Evolutionary conservation across 2,888 invertebrate genomes (phyloP), one percentile per base, ranked within the genome.

Genomic region (Eumerus sabulonum): DNA sequence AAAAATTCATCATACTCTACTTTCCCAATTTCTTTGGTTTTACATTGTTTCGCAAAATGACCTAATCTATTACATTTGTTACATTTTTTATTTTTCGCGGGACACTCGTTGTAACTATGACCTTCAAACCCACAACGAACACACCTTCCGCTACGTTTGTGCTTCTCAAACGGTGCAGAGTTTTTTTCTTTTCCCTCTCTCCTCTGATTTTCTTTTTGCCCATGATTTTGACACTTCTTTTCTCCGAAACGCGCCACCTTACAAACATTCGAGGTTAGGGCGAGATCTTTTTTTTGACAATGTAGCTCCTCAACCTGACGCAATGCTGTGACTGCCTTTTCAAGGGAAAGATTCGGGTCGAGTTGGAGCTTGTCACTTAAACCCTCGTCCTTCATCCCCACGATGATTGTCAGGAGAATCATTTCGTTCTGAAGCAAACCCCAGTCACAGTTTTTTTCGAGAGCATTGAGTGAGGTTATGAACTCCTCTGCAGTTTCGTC

Each of bases 1-100:
- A 67, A 67, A 9, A 40, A 51, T 18, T 67, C 67, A 1, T 56
- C 40, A n/a, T 47, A 18, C 12, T 36, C 53, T 56, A 56, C n/a
- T n/a, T 40, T 40, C 2, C 40, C 9, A 5, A 42, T 12, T 19
- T 19, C 17, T 13, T 56, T 56, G 1, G 42, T 42, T 42, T 42
- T 14, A 38, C 38, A 38, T 53, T 36, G 51, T 51, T 53, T 50
- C 36, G 19, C 54, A 54, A 40, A 54, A 18, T 54, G 16, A 13
- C 36, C 9, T 38, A 50, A 27, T 19, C 50, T 50, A 13, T 51
- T 19, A 27, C 51, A 51, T 35, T 36, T 56, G n/a, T 18, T 56
- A 42, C 42, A 56, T 1, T 19, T 56, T 12, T 18, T 1, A 40
- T 19, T 40, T 42, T 38, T 53, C 14, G 53, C 53, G 2, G 16